Percentiles rank a stretch among this genome's conserved stretches.
Conservation (phyloP, 2,797 vertebrate genomes). For the Dermochelys coriacea region DNA sequence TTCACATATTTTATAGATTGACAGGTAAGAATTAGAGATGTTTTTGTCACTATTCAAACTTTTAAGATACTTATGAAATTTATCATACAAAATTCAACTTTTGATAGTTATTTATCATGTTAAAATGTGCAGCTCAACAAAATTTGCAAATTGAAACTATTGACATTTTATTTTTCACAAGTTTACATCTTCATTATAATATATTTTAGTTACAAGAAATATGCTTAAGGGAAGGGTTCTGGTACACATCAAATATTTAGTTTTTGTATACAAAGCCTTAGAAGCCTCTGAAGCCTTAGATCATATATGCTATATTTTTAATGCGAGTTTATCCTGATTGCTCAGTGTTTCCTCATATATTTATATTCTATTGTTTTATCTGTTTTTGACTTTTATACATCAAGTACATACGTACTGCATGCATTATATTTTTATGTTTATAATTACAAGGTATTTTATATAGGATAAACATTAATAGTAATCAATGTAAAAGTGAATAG, state of each 20-base stretch:
- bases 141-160: background rate
- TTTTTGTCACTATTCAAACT: background rate
- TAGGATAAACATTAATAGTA: background rate
- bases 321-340: background rate
- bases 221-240: background rate
- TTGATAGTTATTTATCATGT: background rate
- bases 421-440: background rate
- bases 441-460: background rate
- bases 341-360: background rate
- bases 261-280: background rate
- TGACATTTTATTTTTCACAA: background rate
- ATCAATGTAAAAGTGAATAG: background rate
- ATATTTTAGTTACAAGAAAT: background rate
- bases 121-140: background rate
- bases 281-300: background rate
- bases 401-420: background rate
- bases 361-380: background rate
- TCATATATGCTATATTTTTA: background rate
- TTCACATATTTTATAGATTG: constrained; percentile 18
- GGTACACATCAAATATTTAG: background rate
- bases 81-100: background rate
- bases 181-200: background rate
- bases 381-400: background rate
- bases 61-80: background rate
- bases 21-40: background rate